phyloP scores from a whole-genome alignment of 53 echinoderm and acorn worm genomes.

The Holothuria scabra region DNA sequence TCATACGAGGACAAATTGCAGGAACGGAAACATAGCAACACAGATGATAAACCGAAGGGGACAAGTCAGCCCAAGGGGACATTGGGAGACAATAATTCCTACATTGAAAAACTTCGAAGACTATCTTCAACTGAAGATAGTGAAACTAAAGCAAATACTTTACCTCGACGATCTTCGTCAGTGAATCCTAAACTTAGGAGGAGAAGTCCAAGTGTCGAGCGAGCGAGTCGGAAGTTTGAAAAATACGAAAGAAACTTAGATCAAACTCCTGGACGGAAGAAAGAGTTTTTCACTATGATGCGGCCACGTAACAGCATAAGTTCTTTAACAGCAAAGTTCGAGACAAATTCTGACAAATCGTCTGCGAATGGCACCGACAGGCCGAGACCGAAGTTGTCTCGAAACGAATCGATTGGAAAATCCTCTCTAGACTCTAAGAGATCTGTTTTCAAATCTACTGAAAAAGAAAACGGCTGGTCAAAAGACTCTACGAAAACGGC shows the following conservation, averaged over 20 bases:
- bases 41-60: slow-evolving; percentile 22
- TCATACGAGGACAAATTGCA: background rate
- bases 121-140: slow-evolving; percentile 14
- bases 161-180: slow-evolving; percentile 17
- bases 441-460: slow-evolving; percentile 51
- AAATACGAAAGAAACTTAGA: background rate
- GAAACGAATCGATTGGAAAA: slow-evolving; percentile 59
- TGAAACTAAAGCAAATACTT: slow-evolving; percentile 24
- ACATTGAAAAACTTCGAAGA: slow-evolving; percentile 4
- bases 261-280: background rate
- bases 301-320: slow-evolving; percentile 79
- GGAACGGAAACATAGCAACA: background rate
- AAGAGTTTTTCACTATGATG: slow-evolving; percentile 64
- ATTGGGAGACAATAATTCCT: slow-evolving; percentile 14
- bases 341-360: slow-evolving; percentile 48
- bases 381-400: slow-evolving; percentile 30
- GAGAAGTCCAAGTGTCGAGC: slow-evolving; percentile 44
- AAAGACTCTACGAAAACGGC: slow-evolving; percentile 16
- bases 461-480: slow-evolving; percentile 37
- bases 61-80: background rate
- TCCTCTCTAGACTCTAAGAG: slow-evolving; percentile 60
- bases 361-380: background rate
- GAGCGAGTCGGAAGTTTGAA: slow-evolving; percentile 35
- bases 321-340: slow-evolving; percentile 84
- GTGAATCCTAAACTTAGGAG: slow-evolving; percentile 2